Evolutionary conservation across 1,140 invertebrate genomes (phyloP).

Genomic region (Meteorus sp.): DNA sequence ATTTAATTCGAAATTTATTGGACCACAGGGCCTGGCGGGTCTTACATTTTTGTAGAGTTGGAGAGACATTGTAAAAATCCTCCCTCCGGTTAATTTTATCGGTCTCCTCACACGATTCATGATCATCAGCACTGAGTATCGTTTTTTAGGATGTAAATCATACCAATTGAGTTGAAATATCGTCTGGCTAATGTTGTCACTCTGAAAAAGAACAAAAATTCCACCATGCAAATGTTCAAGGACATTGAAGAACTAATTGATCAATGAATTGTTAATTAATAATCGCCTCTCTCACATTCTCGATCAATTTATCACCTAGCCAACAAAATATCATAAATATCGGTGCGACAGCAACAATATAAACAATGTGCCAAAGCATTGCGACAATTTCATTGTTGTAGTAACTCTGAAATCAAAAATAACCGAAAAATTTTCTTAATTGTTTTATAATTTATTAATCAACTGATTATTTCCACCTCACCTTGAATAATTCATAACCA

Average conservation of each 20-base stretch:
- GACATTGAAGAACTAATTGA: not conserved
- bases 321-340: not conserved
- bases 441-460: not conserved
- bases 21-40: too few species aligned
- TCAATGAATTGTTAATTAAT: too few species aligned
- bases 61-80: slow-evolving; percentile 5
- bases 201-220: not conserved
- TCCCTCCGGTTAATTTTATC: not conserved
- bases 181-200: not conserved
- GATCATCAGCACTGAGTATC: not conserved
- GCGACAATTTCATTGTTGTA: not conserved
- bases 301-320: not conserved
- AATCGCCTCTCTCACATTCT: too few species aligned
- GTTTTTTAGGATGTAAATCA: not conserved
- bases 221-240: too few species aligned
- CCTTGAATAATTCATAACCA: not conserved
- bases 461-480: not conserved
- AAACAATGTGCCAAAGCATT: not conserved
- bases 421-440: not conserved
- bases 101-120: not conserved
- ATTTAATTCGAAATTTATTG: too few species aligned
- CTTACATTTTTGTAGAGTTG: slow-evolving; percentile 9
- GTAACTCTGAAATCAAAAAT: not conserved
- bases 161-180: slow-evolving; percentile 4
- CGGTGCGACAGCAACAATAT: not conserved